Evolutionary conservation across 2,797 vertebrate species (phyloP), one percentile per base, ranked within the genome.

Genomic region (Myotis myotis): DNA sequence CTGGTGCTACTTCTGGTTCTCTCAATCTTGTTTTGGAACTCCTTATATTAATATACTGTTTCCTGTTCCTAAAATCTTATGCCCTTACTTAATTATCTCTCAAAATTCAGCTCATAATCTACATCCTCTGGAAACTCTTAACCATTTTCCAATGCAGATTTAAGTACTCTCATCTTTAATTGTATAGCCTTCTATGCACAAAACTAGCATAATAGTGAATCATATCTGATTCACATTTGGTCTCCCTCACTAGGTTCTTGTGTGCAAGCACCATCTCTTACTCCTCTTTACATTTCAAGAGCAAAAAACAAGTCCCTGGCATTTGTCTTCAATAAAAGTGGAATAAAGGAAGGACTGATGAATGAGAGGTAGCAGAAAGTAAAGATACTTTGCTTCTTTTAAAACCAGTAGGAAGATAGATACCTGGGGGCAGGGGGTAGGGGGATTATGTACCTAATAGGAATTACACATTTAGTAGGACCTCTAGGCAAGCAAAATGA

Each of bases 201-300:
- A 81, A 86, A 75, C 36, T 88, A 71, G 57, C n/a, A 22, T 28
- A 93, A 84, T 4, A 49, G 33, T 57, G 19, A 86, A 76, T 64
- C 85, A 71, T 64, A 81, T 71, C 38, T 91, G 53, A 94, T 87
- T 72, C 41, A 78, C 44, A 92, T 20, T 68, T 81, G 41, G 33
- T 72, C 41, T 93, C 38, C 60, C 38, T 94, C 30, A 78, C 4
- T 74, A 64, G 36, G 76, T 89, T 87, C 36, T 70, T 79, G 9
- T 87, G 25, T 47, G 17, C 8, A 23, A 28, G n/a, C 7, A 93
- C 16, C 20, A 30, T 38, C 5, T 47, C 85, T 79, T 57, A 62
- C 38, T 89, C 22, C 76, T 79, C 36, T 95, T 72, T 94, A n/a
- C 78, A 83, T 89, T 72, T 94, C 23, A 92, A 94, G 33, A 76